Conservation (phyloP, 2,113 vertebrate species). For the Mus pahari region DNA sequence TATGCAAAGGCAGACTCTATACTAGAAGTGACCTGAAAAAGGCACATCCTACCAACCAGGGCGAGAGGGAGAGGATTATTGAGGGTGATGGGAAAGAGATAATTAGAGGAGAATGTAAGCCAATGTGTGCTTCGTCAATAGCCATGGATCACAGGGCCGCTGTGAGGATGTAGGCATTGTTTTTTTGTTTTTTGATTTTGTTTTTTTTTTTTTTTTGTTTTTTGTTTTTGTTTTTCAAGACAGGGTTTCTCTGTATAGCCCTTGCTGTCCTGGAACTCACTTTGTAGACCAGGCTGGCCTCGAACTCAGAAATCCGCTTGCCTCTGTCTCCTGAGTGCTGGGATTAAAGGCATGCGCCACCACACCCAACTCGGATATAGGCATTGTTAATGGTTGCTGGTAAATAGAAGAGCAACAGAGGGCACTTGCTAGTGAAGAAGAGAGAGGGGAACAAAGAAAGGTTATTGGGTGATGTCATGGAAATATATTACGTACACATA, state of each 20-base stretch:
- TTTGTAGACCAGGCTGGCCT: too few species aligned
- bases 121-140: fast-evolving
- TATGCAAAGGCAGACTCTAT: background rate
- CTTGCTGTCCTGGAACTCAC: too few species aligned
- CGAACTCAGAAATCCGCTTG: too few species aligned
- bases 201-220: too few species aligned
- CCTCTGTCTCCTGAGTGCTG: too few species aligned
- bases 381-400: background rate
- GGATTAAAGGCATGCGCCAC: too few species aligned
- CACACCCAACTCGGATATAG: too few species aligned
- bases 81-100: background rate
- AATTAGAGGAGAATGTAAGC: background rate
- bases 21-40: background rate
- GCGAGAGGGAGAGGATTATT: background rate
- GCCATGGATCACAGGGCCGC: background rate
- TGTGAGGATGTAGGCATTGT: background rate
- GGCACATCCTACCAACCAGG: background rate
- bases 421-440: background rate
- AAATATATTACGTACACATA: background rate
- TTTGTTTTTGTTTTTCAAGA: too few species aligned
- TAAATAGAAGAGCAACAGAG: too few species aligned
- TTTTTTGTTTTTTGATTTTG: too few species aligned
- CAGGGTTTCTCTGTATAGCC: too few species aligned
- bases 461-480: background rate
- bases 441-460: background rate